Percentiles rank a stretch among this genome's conserved stretches.
These are phyloP conservation scores for Euura saliciscinereae DNA, from an alignment of 1,140 invertebrate genomes.

Conservation along the genomic window DNA sequence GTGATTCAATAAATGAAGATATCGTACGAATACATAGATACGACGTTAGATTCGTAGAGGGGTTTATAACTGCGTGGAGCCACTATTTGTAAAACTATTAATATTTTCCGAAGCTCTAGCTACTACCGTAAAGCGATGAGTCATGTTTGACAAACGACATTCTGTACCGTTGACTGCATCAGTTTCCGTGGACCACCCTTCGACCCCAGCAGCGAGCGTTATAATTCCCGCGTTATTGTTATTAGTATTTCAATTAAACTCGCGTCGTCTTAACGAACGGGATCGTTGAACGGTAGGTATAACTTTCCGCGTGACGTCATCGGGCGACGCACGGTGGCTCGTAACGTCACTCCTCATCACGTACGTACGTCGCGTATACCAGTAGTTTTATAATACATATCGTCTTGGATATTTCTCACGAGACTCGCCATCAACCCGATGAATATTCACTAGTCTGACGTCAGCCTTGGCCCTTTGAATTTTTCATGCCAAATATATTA, in stretches of 20 bases:
- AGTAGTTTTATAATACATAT: neutral
- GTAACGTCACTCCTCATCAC: neutral
- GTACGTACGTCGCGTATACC: neutral
- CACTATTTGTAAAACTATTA: no score
- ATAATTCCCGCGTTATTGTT: neutral
- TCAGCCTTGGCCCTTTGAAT: neutral
- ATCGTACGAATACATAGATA: no score
- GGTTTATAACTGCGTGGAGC: no score
- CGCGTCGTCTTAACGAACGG: neutral
- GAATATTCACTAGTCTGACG: neutral
- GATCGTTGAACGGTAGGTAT: neutral
- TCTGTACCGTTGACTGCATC: no score
- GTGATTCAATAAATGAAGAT: no score
- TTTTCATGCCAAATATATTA: neutral
- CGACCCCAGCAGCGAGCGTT: neutral
- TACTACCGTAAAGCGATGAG: no score
- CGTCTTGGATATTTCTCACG: no score
- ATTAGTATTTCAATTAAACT: constrained; percentile 5
- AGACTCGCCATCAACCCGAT: neutral
- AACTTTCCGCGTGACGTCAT: neutral
- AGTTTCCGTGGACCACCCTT: neutral
- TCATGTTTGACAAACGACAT: no score
- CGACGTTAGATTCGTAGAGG: no score
- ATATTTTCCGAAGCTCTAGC: no score
- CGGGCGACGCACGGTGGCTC: neutral